phyloP scores from a whole-genome alignment of 1,140 invertebrate species.

The Arion vulgaris region DNA sequence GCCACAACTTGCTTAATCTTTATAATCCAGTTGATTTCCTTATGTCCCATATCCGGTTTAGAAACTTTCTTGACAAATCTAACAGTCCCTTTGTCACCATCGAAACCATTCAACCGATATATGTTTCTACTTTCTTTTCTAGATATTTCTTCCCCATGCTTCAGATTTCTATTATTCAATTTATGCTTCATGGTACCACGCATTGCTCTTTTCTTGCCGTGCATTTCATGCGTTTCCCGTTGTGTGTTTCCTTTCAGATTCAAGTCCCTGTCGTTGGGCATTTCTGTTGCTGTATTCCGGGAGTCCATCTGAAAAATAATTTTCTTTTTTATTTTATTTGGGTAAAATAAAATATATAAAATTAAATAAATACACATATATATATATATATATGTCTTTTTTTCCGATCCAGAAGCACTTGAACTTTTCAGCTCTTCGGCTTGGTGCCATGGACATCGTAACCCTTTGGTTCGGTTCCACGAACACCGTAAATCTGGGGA shows the following conservation, averaged over 20 bases:
- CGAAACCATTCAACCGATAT: not conserved
- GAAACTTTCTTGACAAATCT: not conserved
- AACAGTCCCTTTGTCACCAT: not conserved
- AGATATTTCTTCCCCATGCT: no score
- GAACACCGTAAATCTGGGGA: no score
- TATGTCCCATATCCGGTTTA: not conserved
- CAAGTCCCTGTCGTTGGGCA: not conserved
- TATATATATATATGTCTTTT: no score
- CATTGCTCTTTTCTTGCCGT: not conserved
- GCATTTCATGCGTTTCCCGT: not conserved
- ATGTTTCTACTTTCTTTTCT: not conserved
- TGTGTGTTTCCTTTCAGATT: not conserved
- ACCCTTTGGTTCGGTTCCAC: no score
- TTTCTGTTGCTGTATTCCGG: no score
- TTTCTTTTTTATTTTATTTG: no score
- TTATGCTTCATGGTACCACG: not conserved
- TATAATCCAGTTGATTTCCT: not conserved
- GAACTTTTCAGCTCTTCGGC: no score
- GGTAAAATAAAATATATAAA: no score
- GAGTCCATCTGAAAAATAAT: no score
- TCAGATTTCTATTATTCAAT: not conserved
- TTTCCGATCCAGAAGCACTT: no score
- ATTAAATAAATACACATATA: no score
- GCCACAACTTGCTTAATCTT: not conserved
- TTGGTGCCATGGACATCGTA: no score